Conservation (phyloP, 1,140 invertebrate genomes). For the Drosophila nigromelanica region DNA sequence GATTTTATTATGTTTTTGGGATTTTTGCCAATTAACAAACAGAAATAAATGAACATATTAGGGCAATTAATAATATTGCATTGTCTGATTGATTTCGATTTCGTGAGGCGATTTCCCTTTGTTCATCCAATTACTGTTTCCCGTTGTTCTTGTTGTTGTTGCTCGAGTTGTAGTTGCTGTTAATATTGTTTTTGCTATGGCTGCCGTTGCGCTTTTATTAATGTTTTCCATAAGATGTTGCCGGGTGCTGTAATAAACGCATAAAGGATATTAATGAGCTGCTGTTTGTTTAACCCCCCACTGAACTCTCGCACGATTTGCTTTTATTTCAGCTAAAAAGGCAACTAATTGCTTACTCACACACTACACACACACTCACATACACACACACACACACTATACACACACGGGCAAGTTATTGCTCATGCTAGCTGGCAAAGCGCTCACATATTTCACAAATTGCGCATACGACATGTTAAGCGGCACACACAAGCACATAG, state of each 20-base stretch:
- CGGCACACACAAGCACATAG: conserved; percentile 53
- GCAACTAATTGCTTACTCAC: conserved; percentile 80
- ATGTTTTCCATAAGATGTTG: conserved; percentile 68
- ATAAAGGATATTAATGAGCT: conserved; percentile 82
- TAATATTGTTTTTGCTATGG: conserved; percentile 20
- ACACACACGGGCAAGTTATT: conserved; percentile 49
- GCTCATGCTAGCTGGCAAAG: conserved; percentile 63
- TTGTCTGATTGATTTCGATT: conserved; percentile 70
- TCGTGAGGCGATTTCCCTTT: conserved; percentile 42
- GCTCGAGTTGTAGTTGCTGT: conserved; percentile 4
- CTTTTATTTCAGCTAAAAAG: conserved; percentile 81
- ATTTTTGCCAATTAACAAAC: conserved; percentile 50
- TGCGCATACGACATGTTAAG: conserved; percentile 82
- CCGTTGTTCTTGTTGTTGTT: background rate
- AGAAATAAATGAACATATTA: conserved; percentile 64
- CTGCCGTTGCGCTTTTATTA: conserved; percentile 62
- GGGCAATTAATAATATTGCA: conserved; percentile 63
- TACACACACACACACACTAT: background rate
- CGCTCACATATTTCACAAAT: conserved; percentile 79
- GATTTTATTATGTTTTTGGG: background rate
- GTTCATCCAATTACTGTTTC: conserved; percentile 54
- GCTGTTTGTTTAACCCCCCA: conserved; percentile 60
- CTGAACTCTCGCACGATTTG: conserved; percentile 51
- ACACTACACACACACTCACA: conserved; percentile 32
- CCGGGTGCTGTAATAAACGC: conserved; percentile 74